Evolutionary conservation across 2,888 invertebrate genomes (phyloP).

Genomic region (Hemaris fuciformis): DNA sequence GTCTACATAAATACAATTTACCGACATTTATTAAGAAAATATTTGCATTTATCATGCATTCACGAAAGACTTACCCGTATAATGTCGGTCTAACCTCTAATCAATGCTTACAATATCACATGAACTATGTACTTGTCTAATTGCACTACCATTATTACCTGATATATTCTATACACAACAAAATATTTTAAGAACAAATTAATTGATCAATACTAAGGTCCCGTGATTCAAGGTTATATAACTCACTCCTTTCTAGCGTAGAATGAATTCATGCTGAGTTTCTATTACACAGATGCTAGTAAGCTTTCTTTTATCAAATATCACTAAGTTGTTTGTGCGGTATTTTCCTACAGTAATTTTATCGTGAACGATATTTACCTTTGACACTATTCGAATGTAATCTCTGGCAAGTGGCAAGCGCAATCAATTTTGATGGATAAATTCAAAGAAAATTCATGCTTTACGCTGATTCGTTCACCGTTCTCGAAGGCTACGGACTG

Average conservation of each 20-base stretch:
- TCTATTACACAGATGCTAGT: slow-evolving; percentile 32
- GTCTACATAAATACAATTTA: background rate
- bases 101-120: slow-evolving; percentile 1
- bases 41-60: background rate
- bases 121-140: slow-evolving; percentile 3
- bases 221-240: slow-evolving; percentile 82
- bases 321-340: slow-evolving; percentile 22
- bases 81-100: slow-evolving; percentile 32
- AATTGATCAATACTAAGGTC: slow-evolving; percentile 72
- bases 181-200: slow-evolving; percentile 38
- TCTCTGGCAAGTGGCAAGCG: slow-evolving; percentile 59
- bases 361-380: slow-evolving; percentile 62
- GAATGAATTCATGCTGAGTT: slow-evolving; percentile 47
- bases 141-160: slow-evolving; percentile 28
- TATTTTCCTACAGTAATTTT: slow-evolving; percentile 32
- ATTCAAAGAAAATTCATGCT: slow-evolving; percentile 62
- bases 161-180: slow-evolving; percentile 33
- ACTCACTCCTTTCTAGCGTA: slow-evolving; percentile 65
- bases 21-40: background rate
- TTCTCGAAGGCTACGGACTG: slow-evolving; percentile 29
- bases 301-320: slow-evolving; percentile 22
- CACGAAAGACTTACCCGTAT: slow-evolving; percentile 12
- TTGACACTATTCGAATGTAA: slow-evolving; percentile 66
- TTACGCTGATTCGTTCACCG: slow-evolving; percentile 44
- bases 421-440: slow-evolving; percentile 63